Evolutionary conservation across 2,888 invertebrate species (phyloP), one percentile per base, ranked within the genome.

Genomic region (Nymphalis c-album): DNA sequence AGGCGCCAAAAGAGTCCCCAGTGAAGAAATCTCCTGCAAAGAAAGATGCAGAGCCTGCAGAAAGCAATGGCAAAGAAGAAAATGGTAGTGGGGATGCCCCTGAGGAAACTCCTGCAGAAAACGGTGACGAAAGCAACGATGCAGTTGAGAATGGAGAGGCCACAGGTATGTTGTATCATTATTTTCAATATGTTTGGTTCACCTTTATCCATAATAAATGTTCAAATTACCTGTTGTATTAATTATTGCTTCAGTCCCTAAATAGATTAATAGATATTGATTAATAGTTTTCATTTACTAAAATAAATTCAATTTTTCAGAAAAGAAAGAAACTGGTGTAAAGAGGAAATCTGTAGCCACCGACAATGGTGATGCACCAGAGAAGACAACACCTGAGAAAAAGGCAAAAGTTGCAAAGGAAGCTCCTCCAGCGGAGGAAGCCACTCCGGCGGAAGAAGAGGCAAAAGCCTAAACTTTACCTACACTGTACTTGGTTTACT

Each of bases 331-430:
- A 69, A 86, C 93, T 64, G 93, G 93, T 74, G 93, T 94, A 82
- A 95, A 95, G 88, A 95, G 95, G 93, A 95, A 95, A 94, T 95
- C 95, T 64, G 93, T 93, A 22, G 91, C 93, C 16, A 92, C 88
- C 5, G 91, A 92, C 72, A 90, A 90, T 53, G 94, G 92, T 63
- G 94, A 93, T 60, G 88, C 89, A 13, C 83, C 90, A 22, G 95
- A 95, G 73, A 95, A 94, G 75, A 93, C 93, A 59, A 94, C 94
- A 69, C 95, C 95, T 10, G 95, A 95, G 80, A 96, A 96, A 87
- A 96, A 96, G 80, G 94, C 95, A 73, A 96, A 95, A 89, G 90
- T 95, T 65, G 94, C 93, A 17, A 95, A 95, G 60, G 94, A 94
- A 72, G 83, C 88, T 60, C 83, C 90, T 3, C 85, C 93, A 10